Evolutionary conservation across 2,888 invertebrate genomes (phyloP).

Genomic region (Luffia ferchaultella): DNA sequence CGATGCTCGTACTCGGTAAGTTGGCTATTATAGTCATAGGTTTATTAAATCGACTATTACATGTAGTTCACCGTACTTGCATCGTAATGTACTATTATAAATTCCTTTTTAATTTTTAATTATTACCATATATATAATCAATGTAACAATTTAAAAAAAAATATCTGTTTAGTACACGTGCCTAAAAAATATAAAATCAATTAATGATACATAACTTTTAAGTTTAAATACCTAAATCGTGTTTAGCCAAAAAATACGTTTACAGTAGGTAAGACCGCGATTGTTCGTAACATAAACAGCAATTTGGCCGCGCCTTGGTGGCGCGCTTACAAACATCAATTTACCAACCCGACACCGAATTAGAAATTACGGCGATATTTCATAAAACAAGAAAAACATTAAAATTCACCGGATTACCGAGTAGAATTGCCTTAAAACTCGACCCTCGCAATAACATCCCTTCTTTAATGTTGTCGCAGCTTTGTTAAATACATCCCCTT

Average conservation of each 20-base stretch:
- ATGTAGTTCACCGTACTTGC: too few relatives aligned
- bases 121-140: too few relatives aligned
- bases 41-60: too few relatives aligned
- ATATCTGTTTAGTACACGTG: too few relatives aligned
- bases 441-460: not conserved
- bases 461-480: not conserved
- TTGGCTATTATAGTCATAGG: too few relatives aligned
- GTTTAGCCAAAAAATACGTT: not conserved
- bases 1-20: too few relatives aligned
- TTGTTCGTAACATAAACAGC: not conserved
- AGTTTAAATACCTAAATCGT: not conserved
- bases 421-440: not conserved
- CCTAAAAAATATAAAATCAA: not conserved
- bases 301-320: not conserved
- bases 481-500: too few relatives aligned
- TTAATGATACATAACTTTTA: not conserved
- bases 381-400: not conserved
- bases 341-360: not conserved
- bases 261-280: not conserved
- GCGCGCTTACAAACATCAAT: not conserved
- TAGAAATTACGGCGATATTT: not conserved
- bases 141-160: too few relatives aligned
- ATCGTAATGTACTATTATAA: too few relatives aligned
- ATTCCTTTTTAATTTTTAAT: too few relatives aligned
- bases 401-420: not conserved